Percentiles rank a stretch among this genome's conserved stretches.
These are phyloP conservation scores for Apogon talboti DNA, from an alignment of 2,797 vertebrate genomes.

Conservation along the genomic window DNA sequence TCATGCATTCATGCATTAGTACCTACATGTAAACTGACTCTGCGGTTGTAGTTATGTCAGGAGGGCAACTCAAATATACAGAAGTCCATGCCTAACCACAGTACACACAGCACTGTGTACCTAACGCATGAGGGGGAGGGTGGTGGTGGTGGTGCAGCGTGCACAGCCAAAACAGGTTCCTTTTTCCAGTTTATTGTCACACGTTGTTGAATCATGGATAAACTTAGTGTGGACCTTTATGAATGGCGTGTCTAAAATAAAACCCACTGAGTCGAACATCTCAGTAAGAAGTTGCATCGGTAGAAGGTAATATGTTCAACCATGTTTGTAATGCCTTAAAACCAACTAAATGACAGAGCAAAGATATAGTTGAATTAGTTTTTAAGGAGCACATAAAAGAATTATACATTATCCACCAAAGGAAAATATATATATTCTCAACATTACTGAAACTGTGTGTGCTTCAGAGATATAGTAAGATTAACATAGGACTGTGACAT, in stretches of 20 bases:
- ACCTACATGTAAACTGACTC: conserved; percentile 45
- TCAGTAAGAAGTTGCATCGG: not conserved
- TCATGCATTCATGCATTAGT: conserved; percentile 41
- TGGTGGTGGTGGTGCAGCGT: not conserved
- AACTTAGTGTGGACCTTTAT: conserved; percentile 16
- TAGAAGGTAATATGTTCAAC: not conserved
- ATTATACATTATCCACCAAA: too few relatives aligned
- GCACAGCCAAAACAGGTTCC: conserved; percentile 39
- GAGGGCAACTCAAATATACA: conserved; percentile 27
- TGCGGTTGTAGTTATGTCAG: conserved; percentile 17
- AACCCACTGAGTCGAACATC: not conserved
- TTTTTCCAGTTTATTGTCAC: conserved; percentile 48
- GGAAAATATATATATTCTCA: too few relatives aligned
- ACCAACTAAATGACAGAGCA: too few relatives aligned
- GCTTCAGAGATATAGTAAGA: too few relatives aligned
- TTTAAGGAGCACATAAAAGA: too few relatives aligned
- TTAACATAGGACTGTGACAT: too few relatives aligned
- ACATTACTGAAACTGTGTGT: too few relatives aligned
- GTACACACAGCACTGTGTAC: conserved; percentile 56
- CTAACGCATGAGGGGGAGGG: conserved; percentile 18
- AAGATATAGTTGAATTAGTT: too few relatives aligned
- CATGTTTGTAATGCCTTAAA: too few relatives aligned
- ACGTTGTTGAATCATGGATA: conserved; percentile 41
- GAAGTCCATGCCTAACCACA: conserved; percentile 33
- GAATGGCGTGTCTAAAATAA: not conserved